A percentile compares a stretch with the other conserved stretches of the same genome.
phyloP scores from a whole-genome alignment of 2,113 vertebrate genomes.

The Corythornis vintsioides region DNA sequence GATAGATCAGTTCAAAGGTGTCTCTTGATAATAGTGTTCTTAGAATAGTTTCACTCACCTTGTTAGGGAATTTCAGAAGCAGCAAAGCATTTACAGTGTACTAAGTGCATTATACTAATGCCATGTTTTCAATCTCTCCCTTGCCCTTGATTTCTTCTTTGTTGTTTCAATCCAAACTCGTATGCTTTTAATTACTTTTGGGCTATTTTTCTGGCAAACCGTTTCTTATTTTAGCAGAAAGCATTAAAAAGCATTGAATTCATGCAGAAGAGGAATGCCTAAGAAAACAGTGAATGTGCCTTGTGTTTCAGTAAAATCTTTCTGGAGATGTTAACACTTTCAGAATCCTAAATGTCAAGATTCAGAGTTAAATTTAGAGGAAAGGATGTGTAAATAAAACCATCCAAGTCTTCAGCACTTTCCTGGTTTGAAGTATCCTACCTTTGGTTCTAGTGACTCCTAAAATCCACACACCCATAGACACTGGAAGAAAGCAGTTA shows the following conservation, averaged over 20 bases:
- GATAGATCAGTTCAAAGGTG: conserved; percentile 82
- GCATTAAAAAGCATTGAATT: background rate
- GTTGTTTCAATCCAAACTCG: background rate
- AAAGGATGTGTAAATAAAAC: conserved; percentile 64
- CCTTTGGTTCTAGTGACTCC: conserved; percentile 47
- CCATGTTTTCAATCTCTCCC: background rate
- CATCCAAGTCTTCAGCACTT: conserved; percentile 39
- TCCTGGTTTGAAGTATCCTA: conserved; percentile 40
- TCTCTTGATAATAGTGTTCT: conserved; percentile 77
- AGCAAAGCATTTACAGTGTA: conserved; percentile 51
- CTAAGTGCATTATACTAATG: conserved; percentile 33
- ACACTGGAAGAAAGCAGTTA: conserved; percentile 8
- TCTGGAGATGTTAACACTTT: conserved; percentile 44
- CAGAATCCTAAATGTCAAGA: conserved; percentile 51
- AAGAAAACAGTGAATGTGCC: background rate
- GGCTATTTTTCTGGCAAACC: conserved; percentile 28
- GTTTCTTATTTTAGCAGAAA: conserved; percentile 11
- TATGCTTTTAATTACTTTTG: conserved; percentile 25
- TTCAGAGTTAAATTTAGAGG: conserved; percentile 62
- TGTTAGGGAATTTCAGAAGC: conserved; percentile 78
- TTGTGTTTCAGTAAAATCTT: conserved; percentile 34
- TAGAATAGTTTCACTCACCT: conserved; percentile 76
- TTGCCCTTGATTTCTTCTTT: background rate
- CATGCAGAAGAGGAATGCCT: background rate
- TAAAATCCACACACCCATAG: conserved; percentile 27